Conservation (phyloP, 1,140 invertebrate genomes). For the Penaeus indicus region DNA sequence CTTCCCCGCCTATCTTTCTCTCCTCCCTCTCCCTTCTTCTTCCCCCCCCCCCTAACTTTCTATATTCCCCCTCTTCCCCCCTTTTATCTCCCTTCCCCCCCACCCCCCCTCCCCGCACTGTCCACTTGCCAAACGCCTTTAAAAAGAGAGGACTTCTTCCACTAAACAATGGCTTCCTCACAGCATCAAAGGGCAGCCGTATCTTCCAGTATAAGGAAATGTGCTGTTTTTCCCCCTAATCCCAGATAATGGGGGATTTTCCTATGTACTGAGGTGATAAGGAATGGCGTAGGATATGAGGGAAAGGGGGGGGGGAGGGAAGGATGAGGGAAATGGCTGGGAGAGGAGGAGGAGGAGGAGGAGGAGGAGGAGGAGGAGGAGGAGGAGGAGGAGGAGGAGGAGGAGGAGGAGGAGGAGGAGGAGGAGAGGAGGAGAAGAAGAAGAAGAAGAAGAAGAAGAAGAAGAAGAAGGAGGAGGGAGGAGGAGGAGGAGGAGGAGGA, state of each 20-base stretch:
- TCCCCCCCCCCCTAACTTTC: neutral
- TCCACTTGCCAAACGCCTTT: neutral
- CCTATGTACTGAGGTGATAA: too few species aligned
- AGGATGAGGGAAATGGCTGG: neutral
- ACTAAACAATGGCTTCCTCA: neutral
- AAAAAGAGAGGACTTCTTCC: neutral
- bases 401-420: slow-evolving; percentile 2
- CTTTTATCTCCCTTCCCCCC: neutral
- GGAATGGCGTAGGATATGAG: too few species aligned
- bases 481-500: neutral
- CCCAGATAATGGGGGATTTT: too few species aligned
- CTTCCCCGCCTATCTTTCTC: neutral
- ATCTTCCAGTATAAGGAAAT: too few species aligned
- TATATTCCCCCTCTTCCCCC: neutral
- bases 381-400: neutral
- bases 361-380: neutral
- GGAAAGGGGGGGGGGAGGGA: too few species aligned
- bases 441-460: neutral
- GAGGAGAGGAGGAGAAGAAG: neutral
- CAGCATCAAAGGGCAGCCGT: neutral
- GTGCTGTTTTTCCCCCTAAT: too few species aligned
- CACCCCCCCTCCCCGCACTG: neutral
- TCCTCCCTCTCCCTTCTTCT: neutral
- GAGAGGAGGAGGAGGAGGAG: neutral
- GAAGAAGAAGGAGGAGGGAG: neutral